Evolutionary conservation across 2,113 vertebrate species (phyloP).

Genomic region (Pseudonaja textilis): DNA sequence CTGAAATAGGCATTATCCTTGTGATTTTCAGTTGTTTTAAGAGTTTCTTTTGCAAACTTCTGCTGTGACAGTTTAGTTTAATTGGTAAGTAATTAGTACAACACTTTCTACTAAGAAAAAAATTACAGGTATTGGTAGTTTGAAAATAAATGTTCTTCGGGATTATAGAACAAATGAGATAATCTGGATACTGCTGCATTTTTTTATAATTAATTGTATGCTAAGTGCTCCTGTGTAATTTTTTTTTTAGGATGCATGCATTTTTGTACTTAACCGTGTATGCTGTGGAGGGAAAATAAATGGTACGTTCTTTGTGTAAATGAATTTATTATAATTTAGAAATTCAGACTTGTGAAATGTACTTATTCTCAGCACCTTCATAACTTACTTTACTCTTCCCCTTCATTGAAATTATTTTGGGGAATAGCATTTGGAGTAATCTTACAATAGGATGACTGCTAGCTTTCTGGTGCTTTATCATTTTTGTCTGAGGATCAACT

Average conservation of each 20-base stretch:
- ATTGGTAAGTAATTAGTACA: constrained; percentile 2
- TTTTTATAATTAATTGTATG: neutral
- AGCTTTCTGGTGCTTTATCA: neutral
- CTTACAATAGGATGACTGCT: neutral
- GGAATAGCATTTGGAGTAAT: neutral
- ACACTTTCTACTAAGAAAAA: neutral
- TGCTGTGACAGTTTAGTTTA: neutral
- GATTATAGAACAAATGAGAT: neutral
- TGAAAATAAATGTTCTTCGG: neutral
- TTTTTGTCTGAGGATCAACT: neutral
- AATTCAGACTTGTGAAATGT: neutral
- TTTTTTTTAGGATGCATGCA: neutral
- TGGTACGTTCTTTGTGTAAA: neutral
- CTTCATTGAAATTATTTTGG: neutral
- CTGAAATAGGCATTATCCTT: constrained; percentile 14
- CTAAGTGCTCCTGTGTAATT: neutral
- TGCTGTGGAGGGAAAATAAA: neutral
- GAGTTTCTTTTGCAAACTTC: constrained; percentile 4
- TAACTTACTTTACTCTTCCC: neutral
- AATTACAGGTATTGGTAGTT: neutral
- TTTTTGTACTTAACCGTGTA: neutral
- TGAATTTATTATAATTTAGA: neutral
- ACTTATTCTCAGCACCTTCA: neutral
- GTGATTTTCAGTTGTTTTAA: constrained; percentile 11
- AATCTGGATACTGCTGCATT: neutral